phyloP scores from a whole-genome alignment of 2,888 invertebrate species.

The Neoscelio sp. region DNA sequence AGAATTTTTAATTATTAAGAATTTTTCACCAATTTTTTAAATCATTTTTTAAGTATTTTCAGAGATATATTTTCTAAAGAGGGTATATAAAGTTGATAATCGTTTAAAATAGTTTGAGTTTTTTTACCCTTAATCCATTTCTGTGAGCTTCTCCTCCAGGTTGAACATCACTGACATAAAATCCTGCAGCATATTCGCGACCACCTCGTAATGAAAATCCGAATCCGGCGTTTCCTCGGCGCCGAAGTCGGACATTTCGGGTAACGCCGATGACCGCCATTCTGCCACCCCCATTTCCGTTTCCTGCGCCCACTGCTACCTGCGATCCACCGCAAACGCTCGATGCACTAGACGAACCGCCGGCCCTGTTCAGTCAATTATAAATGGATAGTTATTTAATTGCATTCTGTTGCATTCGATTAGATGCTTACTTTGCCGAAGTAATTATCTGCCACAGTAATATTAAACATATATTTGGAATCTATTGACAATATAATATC shows the following conservation, averaged over 20 bases:
- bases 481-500: too few species aligned
- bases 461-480: too few species aligned
- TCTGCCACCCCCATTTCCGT: conserved; percentile 82
- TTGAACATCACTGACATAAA: conserved; percentile 95
- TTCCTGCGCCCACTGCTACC: conserved; percentile 78
- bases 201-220: conserved; percentile 95
- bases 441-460: too few species aligned
- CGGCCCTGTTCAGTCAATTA: conserved; percentile 72
- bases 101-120: too few species aligned
- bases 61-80: too few species aligned
- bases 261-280: conserved; percentile 86
- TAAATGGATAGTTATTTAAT: background rate
- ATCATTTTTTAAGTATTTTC: too few species aligned
- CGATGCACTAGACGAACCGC: conserved; percentile 79
- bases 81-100: too few species aligned
- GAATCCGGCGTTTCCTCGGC: conserved; percentile 87
- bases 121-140: conserved; percentile 93
- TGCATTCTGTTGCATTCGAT: background rate
- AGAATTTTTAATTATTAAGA: too few species aligned
- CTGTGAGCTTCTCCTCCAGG: conserved; percentile 93
- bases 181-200: conserved; percentile 95
- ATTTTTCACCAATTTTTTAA: too few species aligned
- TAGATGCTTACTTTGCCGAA: background rate
- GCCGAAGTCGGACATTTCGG: conserved; percentile 85
- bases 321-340: conserved; percentile 72